Evolutionary conservation across 2,113 vertebrate species (phyloP), one percentile per base, ranked within the genome.

Genomic region (Xyrauchen texanus): DNA sequence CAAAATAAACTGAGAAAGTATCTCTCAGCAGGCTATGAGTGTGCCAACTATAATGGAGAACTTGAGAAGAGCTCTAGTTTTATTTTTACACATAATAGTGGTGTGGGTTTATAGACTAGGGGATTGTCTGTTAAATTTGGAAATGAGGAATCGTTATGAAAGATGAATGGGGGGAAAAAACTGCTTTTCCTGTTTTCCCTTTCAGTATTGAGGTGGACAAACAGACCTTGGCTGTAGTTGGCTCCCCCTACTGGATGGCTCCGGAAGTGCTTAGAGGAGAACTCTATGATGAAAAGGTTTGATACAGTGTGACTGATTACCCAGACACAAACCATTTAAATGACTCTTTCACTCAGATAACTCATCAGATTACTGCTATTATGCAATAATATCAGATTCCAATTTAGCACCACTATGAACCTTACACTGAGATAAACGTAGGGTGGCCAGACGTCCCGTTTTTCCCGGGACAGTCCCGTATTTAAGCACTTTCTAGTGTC

Each of bases 231-330:
- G 93, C 96, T 0, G 93, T 98, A 2, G 96, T 98, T 81, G 97
- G 97, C 15, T 99, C 97, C 16, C 97, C 97, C 0, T 99, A 96
- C 85, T 99, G 97, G 97, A 99, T 98, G 97, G 97, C 97, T 3
- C 97, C 97, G 0, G 97, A 99, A 78, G 95, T 98, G 68, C 92
- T 98, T 79, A 92, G 94, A 77, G 97, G 96, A 80, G 95, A 99
- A 85, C 84, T 95, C 47, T 99, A 98, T 69, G 84, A 98, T 0
- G 96, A 99, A 89, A 99, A 97, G 97, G 97, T 98, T 81, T 4
- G 81, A 74, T 55, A n/a, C 21, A 34, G 21, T 6, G 11, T 45
- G 34, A 45, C 70, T 52, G 3, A 67, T 13, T 13, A n/a, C 11
- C 13, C 15, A n/a, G 34, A 58, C n/a, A 10, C 42, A 8, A 55